These are phyloP conservation scores for Anhinga rufa DNA, from an alignment of 2,113 vertebrate species.

Conservation along the genomic window DNA sequence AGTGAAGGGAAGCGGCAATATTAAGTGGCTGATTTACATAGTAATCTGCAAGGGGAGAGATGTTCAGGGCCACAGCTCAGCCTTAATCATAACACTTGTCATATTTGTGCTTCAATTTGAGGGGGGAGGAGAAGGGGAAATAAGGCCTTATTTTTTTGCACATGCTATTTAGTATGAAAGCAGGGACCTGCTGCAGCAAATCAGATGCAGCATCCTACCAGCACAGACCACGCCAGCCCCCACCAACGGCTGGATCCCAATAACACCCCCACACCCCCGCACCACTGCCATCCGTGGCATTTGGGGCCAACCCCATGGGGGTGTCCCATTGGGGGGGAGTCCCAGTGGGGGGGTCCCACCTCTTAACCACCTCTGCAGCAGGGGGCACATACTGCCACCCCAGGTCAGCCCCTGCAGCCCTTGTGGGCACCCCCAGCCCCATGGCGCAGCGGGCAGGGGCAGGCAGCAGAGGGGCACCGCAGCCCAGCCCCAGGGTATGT, in stretches of 20 bases:
- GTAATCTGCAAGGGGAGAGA: background rate
- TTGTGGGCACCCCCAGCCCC: background rate
- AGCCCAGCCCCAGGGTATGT: background rate
- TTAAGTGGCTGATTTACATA: background rate
- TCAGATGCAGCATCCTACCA: background rate
- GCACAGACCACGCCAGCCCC: background rate
- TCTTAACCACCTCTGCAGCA: background rate
- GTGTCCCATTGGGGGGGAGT: no score
- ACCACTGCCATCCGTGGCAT: background rate
- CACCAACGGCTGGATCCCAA: accelerated
- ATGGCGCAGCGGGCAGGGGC: background rate
- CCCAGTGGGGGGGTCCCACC: no score
- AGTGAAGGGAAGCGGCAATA: background rate
- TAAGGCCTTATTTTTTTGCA: background rate
- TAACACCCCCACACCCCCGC: background rate
- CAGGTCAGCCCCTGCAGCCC: background rate
- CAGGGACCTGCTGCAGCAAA: background rate
- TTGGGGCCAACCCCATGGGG: background rate
- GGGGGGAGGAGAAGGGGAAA: background rate
- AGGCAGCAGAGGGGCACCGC: background rate
- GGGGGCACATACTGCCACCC: no score
- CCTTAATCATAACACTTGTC: background rate
- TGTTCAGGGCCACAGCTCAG: background rate
- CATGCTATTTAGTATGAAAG: accelerated
- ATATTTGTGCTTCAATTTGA: background rate